Evolutionary conservation across 2,888 invertebrate species (phyloP), one percentile per base, ranked within the genome.

Genomic region (Tipula lateralis): DNA sequence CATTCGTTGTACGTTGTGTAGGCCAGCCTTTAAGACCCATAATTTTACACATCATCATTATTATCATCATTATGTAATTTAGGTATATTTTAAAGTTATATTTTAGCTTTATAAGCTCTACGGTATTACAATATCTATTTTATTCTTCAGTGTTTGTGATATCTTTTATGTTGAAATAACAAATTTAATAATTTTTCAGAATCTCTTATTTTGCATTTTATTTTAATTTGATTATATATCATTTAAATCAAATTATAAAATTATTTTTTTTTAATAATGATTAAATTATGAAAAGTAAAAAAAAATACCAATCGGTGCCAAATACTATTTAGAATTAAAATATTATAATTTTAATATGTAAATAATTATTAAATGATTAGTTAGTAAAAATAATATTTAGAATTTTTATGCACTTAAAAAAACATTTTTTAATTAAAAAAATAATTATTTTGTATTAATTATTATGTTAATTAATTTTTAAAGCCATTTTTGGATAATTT

Each of bases 191-290:
- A 4, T 32, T 12, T 39, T 3, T 12, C 39, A 13, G 13, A 39
- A 12, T 39, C 13, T 4, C 9, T 39, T 2, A 39, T 39, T 2
- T 13, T 13, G 5, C 12, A 13, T 39, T 39, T 39, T 39, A 4
- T 32, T 32, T 36, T 36, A 36, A 36, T 36, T 36, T 36, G 36
- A 36, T 12, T n/a, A 9, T 19, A 66, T 7, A 66, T 66, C 19
- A 66, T 66, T 66, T 66, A 66, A 66, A 66, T 66, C 5, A 44
- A 66, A 66, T 5, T 16, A 44, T 44, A 44, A 44, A 66, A 66
- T 24, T 66, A 66, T 66, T 66, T n/a, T n/a, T n/a, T n/a, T 66
- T 66, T 66, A 66, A 66, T 66, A 66, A 66, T 66, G 66, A 66
- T 24, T 66, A 66, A 66, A 66, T 66, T 0, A 36, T 9, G 2